Base-by-base conservation (phyloP, 1,140 invertebrate species). In the Thaumatotibia leucotreta region DNA sequence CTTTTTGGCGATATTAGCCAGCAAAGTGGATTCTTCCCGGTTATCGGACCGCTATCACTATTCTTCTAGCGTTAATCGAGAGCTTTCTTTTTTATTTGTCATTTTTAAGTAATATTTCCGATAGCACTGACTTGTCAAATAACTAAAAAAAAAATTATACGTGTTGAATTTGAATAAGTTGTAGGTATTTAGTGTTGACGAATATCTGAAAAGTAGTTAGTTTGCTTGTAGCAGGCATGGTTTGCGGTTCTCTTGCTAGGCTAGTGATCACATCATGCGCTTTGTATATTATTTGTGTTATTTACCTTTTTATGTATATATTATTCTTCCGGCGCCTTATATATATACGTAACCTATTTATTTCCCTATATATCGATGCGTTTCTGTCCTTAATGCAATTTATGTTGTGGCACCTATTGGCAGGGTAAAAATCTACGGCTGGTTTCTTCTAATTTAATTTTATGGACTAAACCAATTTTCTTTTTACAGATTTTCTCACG, bases 401-500 rank as follows among this genome's bases (percentile, higher is more conserved):
- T n/a, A 27, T 24, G 23, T 54, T 31, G 10, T 33, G 33, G 32
- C 61, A 22, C 22, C 61, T 33, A 10, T 45, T 58, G 6, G 27
- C 52, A 58, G 24, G 27, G 11, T 27, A 29, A n/a, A 39, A 58
- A 14, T 29, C 6, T 14, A 31, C 52, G 17, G 6, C 52, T 31
- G 22, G 4, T 54, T 54, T 58, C 52, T 62, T 62, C 22, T 14
- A 33, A 23, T 58, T 27, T 58, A 58, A 58, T 27, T 27, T 58
- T 24, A 52, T 52, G 20, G 23, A 58, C 24, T 58, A 58, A 58
- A 52, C 22, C 50, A 45, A 6, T 58, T 58, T 58, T 31, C 24
- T 58, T 39, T 58, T 58, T 58, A 29, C 52, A 58, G 52, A 58
- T 58, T 27, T 58, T 14, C 3, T 29, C 52, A 27, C 52, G 23